phyloP scores from a whole-genome alignment of 2,113 vertebrate genomes.

The Melanerpes aurifrons region DNA sequence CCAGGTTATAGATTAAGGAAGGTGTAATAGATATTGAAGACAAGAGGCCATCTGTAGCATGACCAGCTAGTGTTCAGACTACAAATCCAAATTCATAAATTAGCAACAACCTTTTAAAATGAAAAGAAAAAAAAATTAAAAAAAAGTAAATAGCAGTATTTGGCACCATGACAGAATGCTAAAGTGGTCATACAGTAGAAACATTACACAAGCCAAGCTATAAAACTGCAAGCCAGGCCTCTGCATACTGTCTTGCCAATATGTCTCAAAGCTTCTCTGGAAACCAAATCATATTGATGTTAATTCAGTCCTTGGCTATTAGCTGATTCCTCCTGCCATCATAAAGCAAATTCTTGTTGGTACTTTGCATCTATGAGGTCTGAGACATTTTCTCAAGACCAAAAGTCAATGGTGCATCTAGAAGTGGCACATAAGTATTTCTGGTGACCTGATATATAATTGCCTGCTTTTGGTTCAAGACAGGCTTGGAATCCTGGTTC shows the following conservation, averaged over 20 bases:
- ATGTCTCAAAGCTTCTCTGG: neutral
- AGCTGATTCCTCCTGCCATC: neutral
- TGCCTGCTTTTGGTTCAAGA: neutral
- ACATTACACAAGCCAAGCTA: neutral
- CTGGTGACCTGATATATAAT: neutral
- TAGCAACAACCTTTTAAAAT: neutral
- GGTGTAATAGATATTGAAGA: neutral
- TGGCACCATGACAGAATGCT: neutral
- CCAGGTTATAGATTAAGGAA: neutral
- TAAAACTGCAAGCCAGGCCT: neutral
- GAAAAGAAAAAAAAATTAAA: no score
- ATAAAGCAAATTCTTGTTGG: neutral
- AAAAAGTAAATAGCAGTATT: neutral
- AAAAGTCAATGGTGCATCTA: neutral
- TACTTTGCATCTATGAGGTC: neutral
- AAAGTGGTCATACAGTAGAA: neutral
- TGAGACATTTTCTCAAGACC: neutral
- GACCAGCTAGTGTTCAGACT: neutral
- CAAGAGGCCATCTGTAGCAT: neutral
- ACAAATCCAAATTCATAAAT: neutral
- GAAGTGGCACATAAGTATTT: neutral
- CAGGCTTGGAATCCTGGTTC: neutral
- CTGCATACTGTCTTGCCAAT: neutral
- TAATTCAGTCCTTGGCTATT: neutral
- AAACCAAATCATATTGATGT: neutral